Percentiles rank a stretch among this genome's conserved stretches.
phyloP scores from a whole-genome alignment of 2,888 invertebrate genomes.

The Ormyrus rosae region DNA sequence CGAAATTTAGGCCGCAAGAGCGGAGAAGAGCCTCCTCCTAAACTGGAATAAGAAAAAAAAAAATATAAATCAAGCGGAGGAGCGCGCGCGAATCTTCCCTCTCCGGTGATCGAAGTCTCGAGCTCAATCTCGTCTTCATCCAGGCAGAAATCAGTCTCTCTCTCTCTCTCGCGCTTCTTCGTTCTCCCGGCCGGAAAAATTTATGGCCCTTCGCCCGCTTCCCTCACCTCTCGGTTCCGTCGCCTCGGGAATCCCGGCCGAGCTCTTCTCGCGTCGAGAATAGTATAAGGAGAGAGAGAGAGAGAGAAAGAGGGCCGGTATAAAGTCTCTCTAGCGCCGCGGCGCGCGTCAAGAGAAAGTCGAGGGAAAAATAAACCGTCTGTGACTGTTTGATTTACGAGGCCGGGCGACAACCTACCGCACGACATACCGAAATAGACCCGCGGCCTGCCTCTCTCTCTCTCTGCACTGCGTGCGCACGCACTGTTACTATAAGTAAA shows the following conservation, averaged over 20 bases:
- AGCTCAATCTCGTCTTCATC: too few species aligned
- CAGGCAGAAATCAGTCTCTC: background rate
- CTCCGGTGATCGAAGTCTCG: too few species aligned
- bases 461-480: background rate
- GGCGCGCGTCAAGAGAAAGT: constrained; percentile 49
- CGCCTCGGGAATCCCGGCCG: too few species aligned
- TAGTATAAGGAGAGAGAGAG: constrained; percentile 17
- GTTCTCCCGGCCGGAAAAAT: too few species aligned
- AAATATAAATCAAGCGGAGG: too few species aligned
- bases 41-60: too few species aligned
- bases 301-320: background rate
- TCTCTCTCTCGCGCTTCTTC: background rate
- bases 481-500: constrained; percentile 19
- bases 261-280: background rate
- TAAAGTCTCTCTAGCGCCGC: too few species aligned
- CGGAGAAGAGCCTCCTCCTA: too few species aligned
- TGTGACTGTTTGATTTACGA: constrained; percentile 71
- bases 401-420: constrained; percentile 70
- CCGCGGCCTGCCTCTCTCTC: background rate
- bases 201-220: background rate
- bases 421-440: constrained; percentile 69
- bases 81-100: too few species aligned
- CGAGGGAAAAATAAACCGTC: constrained; percentile 66
- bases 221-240: background rate
- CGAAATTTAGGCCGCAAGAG: too few species aligned